phyloP scores from a whole-genome alignment of 2,888 invertebrate genomes.

The Thymelicus acteon region DNA sequence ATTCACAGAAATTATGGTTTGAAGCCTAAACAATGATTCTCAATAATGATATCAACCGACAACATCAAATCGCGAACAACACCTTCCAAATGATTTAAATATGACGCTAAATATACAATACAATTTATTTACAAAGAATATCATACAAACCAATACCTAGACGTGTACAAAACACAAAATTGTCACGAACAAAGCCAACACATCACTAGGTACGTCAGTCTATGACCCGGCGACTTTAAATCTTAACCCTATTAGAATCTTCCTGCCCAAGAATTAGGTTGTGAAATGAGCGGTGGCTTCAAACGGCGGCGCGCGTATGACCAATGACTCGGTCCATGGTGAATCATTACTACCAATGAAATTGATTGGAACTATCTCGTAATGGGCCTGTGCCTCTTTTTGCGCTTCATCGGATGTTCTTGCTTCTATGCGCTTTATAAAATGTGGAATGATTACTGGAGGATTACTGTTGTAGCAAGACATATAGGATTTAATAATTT shows the following conservation, averaged over 20 bases:
- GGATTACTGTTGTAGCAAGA: no score
- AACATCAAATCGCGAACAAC: no score
- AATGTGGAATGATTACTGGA: not conserved
- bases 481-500: no score
- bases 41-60: no score
- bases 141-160: not conserved
- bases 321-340: constrained; percentile 59
- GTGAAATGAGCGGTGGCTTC: constrained; percentile 67
- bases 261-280: constrained; percentile 71
- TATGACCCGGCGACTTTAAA: constrained; percentile 71
- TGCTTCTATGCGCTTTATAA: not conserved
- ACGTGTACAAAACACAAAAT: not conserved
- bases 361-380: constrained; percentile 63
- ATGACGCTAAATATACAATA: no score
- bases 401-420: constrained; percentile 25
- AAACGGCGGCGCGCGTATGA: constrained; percentile 58
- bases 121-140: no score
- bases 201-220: constrained; percentile 40
- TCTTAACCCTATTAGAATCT: constrained; percentile 80
- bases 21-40: no score
- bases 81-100: no score
- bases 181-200: constrained; percentile 16
- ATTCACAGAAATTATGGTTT: no score
- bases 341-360: constrained; percentile 65
- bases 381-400: constrained; percentile 40